Evolutionary conservation across 2,113 vertebrate species (phyloP), one percentile per base, ranked within the genome.

Genomic region (Melanocharis versteri): DNA sequence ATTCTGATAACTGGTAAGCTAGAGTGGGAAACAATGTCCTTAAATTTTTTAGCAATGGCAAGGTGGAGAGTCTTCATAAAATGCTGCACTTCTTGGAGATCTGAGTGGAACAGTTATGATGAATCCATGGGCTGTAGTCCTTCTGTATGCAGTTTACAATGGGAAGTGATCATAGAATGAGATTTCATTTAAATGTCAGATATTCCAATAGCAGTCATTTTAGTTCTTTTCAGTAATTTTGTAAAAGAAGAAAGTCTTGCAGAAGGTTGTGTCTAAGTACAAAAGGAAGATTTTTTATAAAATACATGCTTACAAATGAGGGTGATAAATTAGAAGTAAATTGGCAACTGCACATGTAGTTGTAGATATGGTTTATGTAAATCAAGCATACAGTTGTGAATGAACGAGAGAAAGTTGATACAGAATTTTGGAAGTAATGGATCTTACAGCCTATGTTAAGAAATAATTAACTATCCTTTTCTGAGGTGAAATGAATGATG

Each of bases 271-370:
- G 22, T 54, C 10, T 40, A 47, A 26, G 18, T 84, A 58, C 3
- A 37, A 73, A 51, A 47, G 11, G 10, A 69, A 44, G 23, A 68
- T 24, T 71, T 56, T 31, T 26, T 28, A 22, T 54, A 69, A 87
- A 85, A 44, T 26, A 33, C 0, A 1, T 65, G 24, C 30, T 31
- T 77, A 15, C 1, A 26, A 27, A n/a, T 35, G 3, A 45, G 12
- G 10, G 2, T 86, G 33, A 54, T 48, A 40, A 83, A 26, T 40
- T 54, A 40, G 33, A 93, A 85, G 24, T 73, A 44, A 70, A 57
- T 47, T n/a, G 47, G 8, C 2, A 4, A n/a, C 18, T 28, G 16
- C 47, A 50, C 7, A 9, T 71, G 35, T 30, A 10, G 3, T 42
- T 78, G 8, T 53, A 57, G 56, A 15, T 76, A 72, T 1, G 19